phyloP scores from a whole-genome alignment of 2,888 invertebrate genomes.

The Willowsia nigromaculata region DNA sequence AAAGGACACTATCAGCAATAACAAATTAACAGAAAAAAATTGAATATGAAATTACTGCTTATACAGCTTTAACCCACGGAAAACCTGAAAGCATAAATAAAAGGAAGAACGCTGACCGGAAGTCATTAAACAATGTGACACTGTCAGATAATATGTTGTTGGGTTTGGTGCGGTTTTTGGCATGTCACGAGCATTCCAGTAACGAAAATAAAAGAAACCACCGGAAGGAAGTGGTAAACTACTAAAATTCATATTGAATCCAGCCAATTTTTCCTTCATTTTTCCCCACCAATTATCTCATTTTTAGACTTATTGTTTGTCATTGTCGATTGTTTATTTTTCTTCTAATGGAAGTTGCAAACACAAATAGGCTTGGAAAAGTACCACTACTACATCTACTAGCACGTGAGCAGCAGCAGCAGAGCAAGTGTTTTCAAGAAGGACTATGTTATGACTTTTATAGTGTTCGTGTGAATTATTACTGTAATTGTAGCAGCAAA shows the following conservation, averaged over 20 bases:
- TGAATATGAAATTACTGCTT: no score
- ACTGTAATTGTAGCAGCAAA: neutral
- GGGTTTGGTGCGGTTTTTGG: neutral
- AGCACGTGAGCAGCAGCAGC: conserved; percentile 19
- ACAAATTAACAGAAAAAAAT: no score
- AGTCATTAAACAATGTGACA: no score
- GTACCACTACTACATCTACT: neutral
- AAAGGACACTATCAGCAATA: neutral
- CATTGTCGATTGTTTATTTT: neutral
- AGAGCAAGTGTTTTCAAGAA: neutral
- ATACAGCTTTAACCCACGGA: no score
- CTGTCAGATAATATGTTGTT: neutral
- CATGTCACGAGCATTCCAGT: no score
- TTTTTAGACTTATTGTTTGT: neutral
- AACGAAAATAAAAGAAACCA: neutral
- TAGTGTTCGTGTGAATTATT: neutral
- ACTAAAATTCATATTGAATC: neutral
- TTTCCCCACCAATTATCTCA: neutral
- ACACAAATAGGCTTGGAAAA: neutral
- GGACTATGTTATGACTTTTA: neutral
- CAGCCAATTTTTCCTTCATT: neutral
- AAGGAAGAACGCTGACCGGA: neutral
- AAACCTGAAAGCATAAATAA: no score
- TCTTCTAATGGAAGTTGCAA: conserved; percentile 66
- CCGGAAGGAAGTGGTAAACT: neutral